Evolutionary conservation across 2,888 invertebrate genomes (phyloP), one percentile per base, ranked within the genome.

Genomic region (Azorinus chamasolen): DNA sequence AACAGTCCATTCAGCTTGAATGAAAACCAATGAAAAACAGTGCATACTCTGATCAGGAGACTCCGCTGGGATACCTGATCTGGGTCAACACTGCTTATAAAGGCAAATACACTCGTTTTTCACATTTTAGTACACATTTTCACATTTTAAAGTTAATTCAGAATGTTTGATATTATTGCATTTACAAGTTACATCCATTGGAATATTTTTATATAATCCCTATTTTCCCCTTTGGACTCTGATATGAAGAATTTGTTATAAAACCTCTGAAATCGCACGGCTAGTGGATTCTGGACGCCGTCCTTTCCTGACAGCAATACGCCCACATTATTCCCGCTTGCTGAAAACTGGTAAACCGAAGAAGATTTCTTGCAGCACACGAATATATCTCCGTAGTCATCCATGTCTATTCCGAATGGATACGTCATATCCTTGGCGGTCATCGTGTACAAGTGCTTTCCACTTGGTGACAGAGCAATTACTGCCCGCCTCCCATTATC

Each of bases 241-340:
- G 71, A 65, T 5, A 76, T 37, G 46, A 76, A 76, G 45, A 76
- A 76, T 24, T 66, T 70, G 22, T 65, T 61, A 8, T 54, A 37
- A 22, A 66, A 71, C 37, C 45, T 48, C 55, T 76, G 76, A 18
- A 76, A 76, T 14, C 39, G 14, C 3, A 66, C 51, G 1, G 37
- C n/a, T 41, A 61, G 24, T 5, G 76, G 76, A 22, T 76, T 54
- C 22, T 65, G 61, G 1, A 76, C 25, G n/a, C 59, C 62, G 55
- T 66, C 57, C 25, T 61, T 61, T 12, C 61, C 61, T 3, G 65
- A 45, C 1, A 61, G 20, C n/a, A 76, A 41, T 1, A 65, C 37
- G 16, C 59, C 65, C 3, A 66, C 32, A 25, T 32, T 50, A 8
- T 55, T 57, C 3, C 70, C 76, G 18, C 71, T 70, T 18, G 20